These are phyloP conservation scores for Thamnophis elegans DNA, from an alignment of 2,797 vertebrate genomes.

Conservation along the genomic window DNA sequence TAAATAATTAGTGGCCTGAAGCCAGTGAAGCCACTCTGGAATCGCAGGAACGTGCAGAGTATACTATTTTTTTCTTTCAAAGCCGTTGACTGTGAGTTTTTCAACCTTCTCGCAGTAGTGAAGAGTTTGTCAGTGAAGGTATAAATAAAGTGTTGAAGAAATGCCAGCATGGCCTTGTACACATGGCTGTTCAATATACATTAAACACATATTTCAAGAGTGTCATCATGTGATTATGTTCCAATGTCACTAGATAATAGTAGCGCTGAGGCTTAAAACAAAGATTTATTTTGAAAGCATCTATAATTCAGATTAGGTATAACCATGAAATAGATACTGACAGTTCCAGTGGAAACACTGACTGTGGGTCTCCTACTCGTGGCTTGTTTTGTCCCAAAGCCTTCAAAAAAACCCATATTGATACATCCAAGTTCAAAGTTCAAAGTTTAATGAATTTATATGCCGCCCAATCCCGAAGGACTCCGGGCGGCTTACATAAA, in stretches of 20 bases:
- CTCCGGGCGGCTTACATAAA: too few relatives aligned
- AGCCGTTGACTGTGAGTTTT: not conserved
- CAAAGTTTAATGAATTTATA: too few relatives aligned
- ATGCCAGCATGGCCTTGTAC: not conserved
- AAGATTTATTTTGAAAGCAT: conserved; percentile 13
- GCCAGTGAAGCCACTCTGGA: not conserved
- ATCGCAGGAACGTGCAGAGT: not conserved
- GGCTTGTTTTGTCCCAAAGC: not conserved
- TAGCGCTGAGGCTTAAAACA: not conserved
- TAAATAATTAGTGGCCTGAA: not conserved
- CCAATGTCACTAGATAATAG: not conserved
- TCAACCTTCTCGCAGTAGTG: not conserved
- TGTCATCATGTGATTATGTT: not conserved
- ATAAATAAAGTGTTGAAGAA: not conserved
- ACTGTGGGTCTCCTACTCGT: not conserved
- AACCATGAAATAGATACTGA: not conserved
- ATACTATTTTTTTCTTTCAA: not conserved
- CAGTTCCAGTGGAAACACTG: not conserved
- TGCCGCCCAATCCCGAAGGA: too few relatives aligned
- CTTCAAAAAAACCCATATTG: not conserved
- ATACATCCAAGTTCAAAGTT: too few relatives aligned
- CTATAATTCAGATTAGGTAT: not conserved
- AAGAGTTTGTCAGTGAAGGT: not conserved
- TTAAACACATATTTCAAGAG: not conserved
- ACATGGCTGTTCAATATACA: not conserved